Conservation (phyloP, 2,797 vertebrate genomes). For the Microcaecilia unicolor region DNA sequence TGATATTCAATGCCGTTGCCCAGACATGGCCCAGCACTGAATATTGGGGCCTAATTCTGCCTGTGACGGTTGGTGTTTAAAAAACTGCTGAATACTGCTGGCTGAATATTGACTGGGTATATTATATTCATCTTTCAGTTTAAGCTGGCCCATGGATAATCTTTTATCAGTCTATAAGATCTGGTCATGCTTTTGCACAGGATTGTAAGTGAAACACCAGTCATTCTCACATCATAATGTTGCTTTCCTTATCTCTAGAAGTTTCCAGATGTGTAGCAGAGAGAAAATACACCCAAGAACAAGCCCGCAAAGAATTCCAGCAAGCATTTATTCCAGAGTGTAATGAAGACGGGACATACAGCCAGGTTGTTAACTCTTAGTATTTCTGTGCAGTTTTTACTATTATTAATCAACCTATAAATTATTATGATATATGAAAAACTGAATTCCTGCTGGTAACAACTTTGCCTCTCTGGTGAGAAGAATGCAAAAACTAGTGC, state of each 20-base stretch:
- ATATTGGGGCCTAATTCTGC: too few relatives aligned
- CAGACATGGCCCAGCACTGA: too few relatives aligned
- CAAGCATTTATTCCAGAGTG: conserved; percentile 95
- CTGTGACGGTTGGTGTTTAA: too few relatives aligned
- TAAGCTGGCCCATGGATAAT: too few relatives aligned
- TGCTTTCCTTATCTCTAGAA: conserved; percentile 49
- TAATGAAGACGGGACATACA: conserved; percentile 89
- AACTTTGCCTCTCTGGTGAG: neutral
- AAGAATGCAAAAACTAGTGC: too few relatives aligned
- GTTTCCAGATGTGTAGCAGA: conserved; percentile 93
- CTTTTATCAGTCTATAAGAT: too few relatives aligned
- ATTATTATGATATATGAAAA: neutral
- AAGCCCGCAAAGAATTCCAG: conserved; percentile 87
- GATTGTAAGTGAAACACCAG: neutral
- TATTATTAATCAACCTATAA: neutral
- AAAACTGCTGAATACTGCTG: too few relatives aligned
- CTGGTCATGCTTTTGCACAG: too few relatives aligned
- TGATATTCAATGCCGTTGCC: too few relatives aligned
- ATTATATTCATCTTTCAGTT: too few relatives aligned
- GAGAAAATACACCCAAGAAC: conserved; percentile 94
- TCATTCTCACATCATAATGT: neutral
- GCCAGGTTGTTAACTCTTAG: conserved; percentile 62
- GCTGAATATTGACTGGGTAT: too few relatives aligned
- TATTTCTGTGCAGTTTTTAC: neutral
- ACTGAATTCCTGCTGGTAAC: neutral